Evolutionary conservation across 2,797 vertebrate species (phyloP), one percentile per base, ranked within the genome.

Genomic region (Falco berigora): DNA sequence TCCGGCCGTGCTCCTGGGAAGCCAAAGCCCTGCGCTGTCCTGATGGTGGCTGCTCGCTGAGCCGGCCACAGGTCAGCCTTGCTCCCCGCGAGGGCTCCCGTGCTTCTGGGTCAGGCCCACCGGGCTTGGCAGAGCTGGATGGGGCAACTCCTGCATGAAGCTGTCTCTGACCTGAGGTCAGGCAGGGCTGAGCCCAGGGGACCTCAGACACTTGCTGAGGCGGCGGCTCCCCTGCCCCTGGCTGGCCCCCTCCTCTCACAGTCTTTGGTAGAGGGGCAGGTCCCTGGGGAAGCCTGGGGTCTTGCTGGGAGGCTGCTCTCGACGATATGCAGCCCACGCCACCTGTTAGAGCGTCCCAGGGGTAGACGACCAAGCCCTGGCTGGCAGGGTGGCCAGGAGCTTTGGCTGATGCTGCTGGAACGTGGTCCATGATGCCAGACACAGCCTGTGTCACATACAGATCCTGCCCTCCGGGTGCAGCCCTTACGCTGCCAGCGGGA

Each of bases 141-240:
- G 3, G 21, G 58, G 46, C 34, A 34, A 24, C 24, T 74, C 42
- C 91, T 73, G 71, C 59, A 61, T 3, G 14, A 49, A 89, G 72
- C 30, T 91, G 97, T 58, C 42, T 80, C 91, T 72, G 83, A 49
- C 32, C 61, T 1, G 1, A n/a, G 28, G 47, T 49, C 53, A 75
- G 38, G 52, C 86, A 66, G 10, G 64, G 38, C 40, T 8, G 21
- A 93, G 80, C 69, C 53, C 64, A 97, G 88, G 88, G 98, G 96
- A 76, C 96, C 97, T 97, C 98, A 98, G 85, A 55, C 21, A 11
- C 49, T 40, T 58, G 83, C 63, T 59, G 67, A 78, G 47, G 4
- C 73, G 68, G 24, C 2, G 1, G 47, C n/a, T 86, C 59, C 32
- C 36, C 58, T 63, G 87, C 12, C 63, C 72, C 40, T 32, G 61